Percentiles rank a stretch among this genome's conserved stretches.
phyloP scores from a whole-genome alignment of 2,888 invertebrate genomes.

The Ecliptopera silaceata region DNA sequence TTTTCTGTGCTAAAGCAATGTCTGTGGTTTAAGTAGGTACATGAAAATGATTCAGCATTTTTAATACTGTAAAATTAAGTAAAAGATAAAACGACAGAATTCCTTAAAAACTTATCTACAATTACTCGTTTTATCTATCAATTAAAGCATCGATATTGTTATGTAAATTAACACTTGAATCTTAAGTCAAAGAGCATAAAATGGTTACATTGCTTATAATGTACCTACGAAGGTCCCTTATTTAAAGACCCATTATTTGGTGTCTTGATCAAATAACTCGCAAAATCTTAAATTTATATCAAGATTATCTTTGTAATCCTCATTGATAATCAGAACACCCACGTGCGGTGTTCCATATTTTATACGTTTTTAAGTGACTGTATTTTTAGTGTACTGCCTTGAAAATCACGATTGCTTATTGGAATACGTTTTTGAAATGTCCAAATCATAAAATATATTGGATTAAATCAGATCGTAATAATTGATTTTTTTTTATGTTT shows the following conservation, averaged over 20 bases:
- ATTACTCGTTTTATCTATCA: too few species aligned
- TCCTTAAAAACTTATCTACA: too few species aligned
- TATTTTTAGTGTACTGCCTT: constrained; percentile 30
- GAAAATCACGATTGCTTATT: constrained; percentile 3
- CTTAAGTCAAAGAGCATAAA: too few species aligned
- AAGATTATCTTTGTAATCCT: constrained; percentile 70
- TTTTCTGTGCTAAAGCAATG: too few species aligned
- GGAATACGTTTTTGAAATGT: not conserved
- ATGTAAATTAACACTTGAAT: too few species aligned
- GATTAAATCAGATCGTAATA: not conserved
- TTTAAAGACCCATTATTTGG: constrained; percentile 12
- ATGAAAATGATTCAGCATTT: too few species aligned
- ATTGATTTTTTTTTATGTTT: not conserved
- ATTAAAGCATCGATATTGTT: too few species aligned
- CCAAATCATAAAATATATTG: not conserved
- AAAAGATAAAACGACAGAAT: too few species aligned
- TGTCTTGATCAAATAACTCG: constrained; percentile 43
- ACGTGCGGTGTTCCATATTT: constrained; percentile 45
- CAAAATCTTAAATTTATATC: constrained; percentile 65
- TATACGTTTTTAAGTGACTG: constrained; percentile 63
- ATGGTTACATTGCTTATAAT: too few species aligned
- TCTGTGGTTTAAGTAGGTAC: too few species aligned
- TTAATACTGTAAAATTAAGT: too few species aligned
- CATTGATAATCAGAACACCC: constrained; percentile 63
- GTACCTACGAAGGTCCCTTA: not conserved